Evolutionary conservation across 2,797 vertebrate species (phyloP).

Genomic region (Scolopax rusticola): DNA sequence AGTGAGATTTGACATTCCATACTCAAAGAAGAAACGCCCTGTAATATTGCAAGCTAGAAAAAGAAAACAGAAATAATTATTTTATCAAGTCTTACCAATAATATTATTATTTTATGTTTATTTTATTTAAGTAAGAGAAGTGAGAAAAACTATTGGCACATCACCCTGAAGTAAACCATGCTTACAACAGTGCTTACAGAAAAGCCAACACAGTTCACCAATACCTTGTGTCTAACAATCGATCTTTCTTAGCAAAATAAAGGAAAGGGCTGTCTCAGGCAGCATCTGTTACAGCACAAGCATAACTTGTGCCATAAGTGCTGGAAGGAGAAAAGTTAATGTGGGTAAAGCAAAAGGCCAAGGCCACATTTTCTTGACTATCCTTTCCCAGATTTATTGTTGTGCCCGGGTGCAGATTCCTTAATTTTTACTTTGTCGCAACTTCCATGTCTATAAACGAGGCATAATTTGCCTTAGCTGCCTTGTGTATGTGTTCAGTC

Average conservation of each 20-base stretch:
- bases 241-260: not conserved
- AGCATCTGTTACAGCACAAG: not conserved
- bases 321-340: not conserved
- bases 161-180: not conserved
- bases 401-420: not conserved
- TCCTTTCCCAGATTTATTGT: not conserved
- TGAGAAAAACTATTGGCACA: fast-evolving
- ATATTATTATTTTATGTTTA: not conserved
- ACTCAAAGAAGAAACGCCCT: not conserved
- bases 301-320: not conserved
- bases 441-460: not conserved
- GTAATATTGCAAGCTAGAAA: not conserved
- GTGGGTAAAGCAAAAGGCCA: not conserved
- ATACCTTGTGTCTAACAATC: not conserved
- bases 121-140: not conserved
- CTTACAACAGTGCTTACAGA: not conserved
- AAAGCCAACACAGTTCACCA: not conserved
- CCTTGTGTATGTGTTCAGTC: not conserved
- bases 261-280: not conserved
- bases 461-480: not conserved
- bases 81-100: not conserved
- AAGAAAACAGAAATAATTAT: not conserved
- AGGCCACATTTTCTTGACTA: not conserved
- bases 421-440: not conserved
- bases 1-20: not conserved